A percentile compares a stretch with the other conserved stretches of the same genome.
Evolutionary conservation across 1,140 invertebrate species (phyloP).

Genomic region (Procambarus virginalis): DNA sequence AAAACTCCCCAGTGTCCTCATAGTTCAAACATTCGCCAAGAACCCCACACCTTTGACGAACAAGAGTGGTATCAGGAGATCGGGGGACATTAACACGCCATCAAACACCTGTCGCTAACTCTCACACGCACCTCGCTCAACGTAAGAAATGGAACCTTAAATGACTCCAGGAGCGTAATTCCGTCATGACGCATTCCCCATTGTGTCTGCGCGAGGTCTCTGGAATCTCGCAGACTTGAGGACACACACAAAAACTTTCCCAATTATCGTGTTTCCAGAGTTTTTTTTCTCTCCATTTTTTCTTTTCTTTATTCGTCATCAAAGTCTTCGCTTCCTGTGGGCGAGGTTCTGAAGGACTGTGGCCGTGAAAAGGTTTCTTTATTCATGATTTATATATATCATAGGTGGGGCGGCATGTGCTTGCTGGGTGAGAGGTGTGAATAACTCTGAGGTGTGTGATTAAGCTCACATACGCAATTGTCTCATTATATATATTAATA

Average conservation of each 20-base stretch:
- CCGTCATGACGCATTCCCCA: neutral
- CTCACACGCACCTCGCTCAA: neutral
- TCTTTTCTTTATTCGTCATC: neutral
- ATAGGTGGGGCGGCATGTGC: neutral
- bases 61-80: too few species aligned
- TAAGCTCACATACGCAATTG: neutral
- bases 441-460: neutral
- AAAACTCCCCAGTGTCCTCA: neutral
- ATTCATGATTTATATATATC: neutral
- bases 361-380: neutral
- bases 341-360: neutral
- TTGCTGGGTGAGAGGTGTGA: neutral
- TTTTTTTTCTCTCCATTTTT: neutral
- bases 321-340: neutral
- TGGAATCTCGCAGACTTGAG: neutral
- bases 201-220: neutral
- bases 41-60: too few species aligned
- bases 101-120: neutral
- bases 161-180: neutral
- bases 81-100: neutral
- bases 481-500: neutral
- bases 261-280: slow-evolving; percentile 1
- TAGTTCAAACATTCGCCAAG: neutral
- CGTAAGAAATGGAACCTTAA: neutral
- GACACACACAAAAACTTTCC: neutral